Evolutionary conservation across 2,888 invertebrate genomes (phyloP), one percentile per base, ranked within the genome.

Genomic region (Andricus curvator): DNA sequence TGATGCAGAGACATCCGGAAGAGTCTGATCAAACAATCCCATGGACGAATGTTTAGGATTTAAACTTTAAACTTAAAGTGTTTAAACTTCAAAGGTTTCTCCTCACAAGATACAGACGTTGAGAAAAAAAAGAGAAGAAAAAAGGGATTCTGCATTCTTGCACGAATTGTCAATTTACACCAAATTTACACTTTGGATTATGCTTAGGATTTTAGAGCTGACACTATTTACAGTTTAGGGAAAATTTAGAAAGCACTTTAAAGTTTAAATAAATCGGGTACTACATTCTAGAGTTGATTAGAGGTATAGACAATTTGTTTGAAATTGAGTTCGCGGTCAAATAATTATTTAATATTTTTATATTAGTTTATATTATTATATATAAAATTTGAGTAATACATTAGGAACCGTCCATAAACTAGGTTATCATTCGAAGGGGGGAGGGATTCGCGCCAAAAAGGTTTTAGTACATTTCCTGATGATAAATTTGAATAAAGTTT

Each of bases 1-100:
- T 33, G 20, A 13, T 67, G 62, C 37, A 44, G 22, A 44, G 60
- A 78, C 76, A 62, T 56, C 13, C 33, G 48, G 29, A 77, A 79
- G 82, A 82, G 85, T 83, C 80, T 82, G 84, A 86, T 86, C 87
- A 86, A 88, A 86, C 87, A 86, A 80, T 79, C 56, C 51, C 33
- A 74, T 13, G 51, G 56, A 56, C 70, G 11, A 62, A 62, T 25
- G 5, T 22, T 60, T 22, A 17, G 5, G 48, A n/a, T 20, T 56
- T 56, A n/a, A 56, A 56, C n/a, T 56, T 15, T 68, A 44, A 44
- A 44, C 1, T 44, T 15, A 44, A 44, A 44, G 48, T 68, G 44
- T 68, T 68, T 25, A 17, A 70, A 70, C 48, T 48, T 48, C 25
- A 74, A 74, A 74, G 74, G 74, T 56, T 51, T 74, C 74, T 44